Percentiles rank a stretch among this genome's conserved stretches.
Conservation (phyloP, 2,888 invertebrate genomes). For the Melangyna quadrimaculata region DNA sequence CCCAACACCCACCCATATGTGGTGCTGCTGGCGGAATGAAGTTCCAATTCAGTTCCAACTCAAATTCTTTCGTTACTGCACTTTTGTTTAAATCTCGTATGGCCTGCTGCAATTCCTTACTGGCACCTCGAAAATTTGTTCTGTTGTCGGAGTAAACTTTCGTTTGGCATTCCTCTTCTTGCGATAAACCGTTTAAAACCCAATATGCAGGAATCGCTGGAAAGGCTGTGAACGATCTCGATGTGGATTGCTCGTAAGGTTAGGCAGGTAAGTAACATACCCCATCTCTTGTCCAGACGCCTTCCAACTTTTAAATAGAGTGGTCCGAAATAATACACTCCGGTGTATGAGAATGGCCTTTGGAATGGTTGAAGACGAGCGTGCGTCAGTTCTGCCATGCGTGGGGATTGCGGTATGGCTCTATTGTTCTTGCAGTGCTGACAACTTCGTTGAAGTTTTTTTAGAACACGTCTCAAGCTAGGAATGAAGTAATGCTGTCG, state of each 20-base stretch:
- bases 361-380: slow-evolving; percentile 20
- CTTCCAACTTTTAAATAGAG: neutral
- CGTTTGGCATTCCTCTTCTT: slow-evolving; percentile 40
- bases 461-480: too few relatives aligned
- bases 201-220: slow-evolving; percentile 51
- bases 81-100: neutral
- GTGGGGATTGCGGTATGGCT: too few relatives aligned
- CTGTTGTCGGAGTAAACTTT: slow-evolving; percentile 56
- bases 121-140: slow-evolving; percentile 55
- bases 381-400: too few relatives aligned
- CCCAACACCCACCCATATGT: neutral
- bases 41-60: neutral
- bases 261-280: slow-evolving; percentile 50
- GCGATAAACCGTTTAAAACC: slow-evolving; percentile 38
- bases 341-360: slow-evolving; percentile 33
- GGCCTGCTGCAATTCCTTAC: neutral
- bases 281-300: slow-evolving; percentile 36
- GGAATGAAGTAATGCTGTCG: too few relatives aligned
- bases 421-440: too few relatives aligned
- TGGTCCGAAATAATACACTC: slow-evolving; percentile 24
- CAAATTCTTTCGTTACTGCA: neutral
- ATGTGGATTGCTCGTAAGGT: slow-evolving; percentile 42
- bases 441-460: too few relatives aligned
- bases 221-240: slow-evolving; percentile 31
- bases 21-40: neutral